Evolutionary conservation across 2,888 invertebrate species (phyloP).

Genomic region (Salticus scenicus): DNA sequence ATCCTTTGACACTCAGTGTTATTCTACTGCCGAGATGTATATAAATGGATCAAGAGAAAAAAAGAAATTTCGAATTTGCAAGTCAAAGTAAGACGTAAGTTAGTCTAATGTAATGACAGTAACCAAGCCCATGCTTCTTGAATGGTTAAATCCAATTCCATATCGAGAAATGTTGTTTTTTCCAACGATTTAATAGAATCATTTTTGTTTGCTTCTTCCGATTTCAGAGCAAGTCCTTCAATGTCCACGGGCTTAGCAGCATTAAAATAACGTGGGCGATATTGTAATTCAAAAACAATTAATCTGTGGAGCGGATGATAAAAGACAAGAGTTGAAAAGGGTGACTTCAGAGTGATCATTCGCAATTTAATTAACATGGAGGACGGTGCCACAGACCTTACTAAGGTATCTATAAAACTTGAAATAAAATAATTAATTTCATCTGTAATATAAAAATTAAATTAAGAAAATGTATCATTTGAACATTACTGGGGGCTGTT

Average conservation of each 20-base stretch:
- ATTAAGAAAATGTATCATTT: no score
- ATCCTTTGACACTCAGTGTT: constrained; percentile 11
- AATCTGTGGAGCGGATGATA: background rate
- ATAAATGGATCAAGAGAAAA: background rate
- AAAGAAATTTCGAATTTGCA: constrained; percentile 6
- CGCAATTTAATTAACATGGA: background rate
- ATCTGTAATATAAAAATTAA: no score
- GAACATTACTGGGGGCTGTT: no score
- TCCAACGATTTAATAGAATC: background rate
- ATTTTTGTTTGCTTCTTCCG: background rate
- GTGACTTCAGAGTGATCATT: background rate
- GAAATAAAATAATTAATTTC: no score
- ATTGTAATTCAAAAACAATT: background rate
- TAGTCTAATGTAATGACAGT: background rate
- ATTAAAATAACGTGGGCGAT: background rate
- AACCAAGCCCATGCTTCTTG: constrained; percentile 12
- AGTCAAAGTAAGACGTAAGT: constrained; percentile 25
- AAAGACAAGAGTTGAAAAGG: background rate
- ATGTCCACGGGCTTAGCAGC: background rate
- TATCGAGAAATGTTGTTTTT: background rate
- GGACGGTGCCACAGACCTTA: no score
- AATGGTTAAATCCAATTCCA: background rate
- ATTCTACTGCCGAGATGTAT: background rate
- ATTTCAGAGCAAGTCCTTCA: background rate
- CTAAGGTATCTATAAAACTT: no score